Evolutionary conservation across 2,113 vertebrate species (phyloP).

Genomic region (Rhinopomastus cyanomelas): DNA sequence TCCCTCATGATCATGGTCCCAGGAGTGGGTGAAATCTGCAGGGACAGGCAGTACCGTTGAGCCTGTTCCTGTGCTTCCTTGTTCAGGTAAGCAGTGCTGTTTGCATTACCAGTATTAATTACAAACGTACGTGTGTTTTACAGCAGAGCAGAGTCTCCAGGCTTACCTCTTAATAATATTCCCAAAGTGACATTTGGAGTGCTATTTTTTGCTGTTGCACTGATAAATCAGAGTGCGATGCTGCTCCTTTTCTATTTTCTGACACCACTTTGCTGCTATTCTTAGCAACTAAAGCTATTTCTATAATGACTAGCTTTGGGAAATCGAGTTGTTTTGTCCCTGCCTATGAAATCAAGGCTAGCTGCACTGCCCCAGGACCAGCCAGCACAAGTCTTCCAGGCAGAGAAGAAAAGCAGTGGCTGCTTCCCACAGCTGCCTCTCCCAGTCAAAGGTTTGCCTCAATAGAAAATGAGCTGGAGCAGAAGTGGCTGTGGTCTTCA

Average conservation of each 20-base stretch:
- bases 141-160: neutral
- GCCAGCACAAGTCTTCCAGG: neutral
- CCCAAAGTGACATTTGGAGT: slow-evolving; percentile 49
- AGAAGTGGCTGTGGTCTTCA: too few species aligned
- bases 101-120: slow-evolving; percentile 12
- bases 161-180: slow-evolving; percentile 43
- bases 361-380: slow-evolving; percentile 31
- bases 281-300: slow-evolving; percentile 51
- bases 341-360: slow-evolving; percentile 16
- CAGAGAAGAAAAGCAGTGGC: neutral
- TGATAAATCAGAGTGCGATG: slow-evolving; percentile 26
- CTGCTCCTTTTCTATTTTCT: slow-evolving; percentile 61
- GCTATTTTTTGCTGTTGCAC: slow-evolving; percentile 42
- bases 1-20: neutral
- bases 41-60: neutral
- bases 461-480: neutral
- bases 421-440: neutral
- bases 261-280: slow-evolving; percentile 44
- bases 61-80: neutral
- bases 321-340: slow-evolving; percentile 21
- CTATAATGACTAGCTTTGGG: slow-evolving; percentile 5
- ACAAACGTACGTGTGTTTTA: neutral
- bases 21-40: neutral
- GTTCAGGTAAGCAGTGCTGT: neutral
- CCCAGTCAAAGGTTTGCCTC: neutral